Conservation (phyloP, 2,797 vertebrate species). For the Gobionotothen gibberifrons region DNA sequence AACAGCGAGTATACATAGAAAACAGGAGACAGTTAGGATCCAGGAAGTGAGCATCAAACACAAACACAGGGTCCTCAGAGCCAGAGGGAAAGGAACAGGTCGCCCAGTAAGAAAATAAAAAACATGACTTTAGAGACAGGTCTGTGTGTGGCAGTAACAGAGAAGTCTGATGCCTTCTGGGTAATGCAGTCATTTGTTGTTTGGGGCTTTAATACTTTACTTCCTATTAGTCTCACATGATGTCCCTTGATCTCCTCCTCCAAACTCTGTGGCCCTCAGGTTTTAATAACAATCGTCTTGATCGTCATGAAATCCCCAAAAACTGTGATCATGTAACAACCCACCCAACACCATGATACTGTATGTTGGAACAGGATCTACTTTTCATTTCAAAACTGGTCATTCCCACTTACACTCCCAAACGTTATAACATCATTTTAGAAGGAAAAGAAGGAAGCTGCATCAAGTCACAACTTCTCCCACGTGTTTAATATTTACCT, state of each 20-base stretch:
- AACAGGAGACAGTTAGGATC: slow-evolving; percentile 37
- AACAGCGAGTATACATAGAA: slow-evolving; percentile 53
- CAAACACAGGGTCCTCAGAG: neutral
- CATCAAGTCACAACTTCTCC: neutral
- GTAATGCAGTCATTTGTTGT: neutral
- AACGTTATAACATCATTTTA: neutral
- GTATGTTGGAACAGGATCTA: neutral
- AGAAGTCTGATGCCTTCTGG: neutral
- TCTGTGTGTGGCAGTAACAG: neutral
- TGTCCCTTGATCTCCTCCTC: slow-evolving; percentile 1
- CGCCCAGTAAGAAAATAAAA: neutral
- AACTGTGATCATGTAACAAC: neutral
- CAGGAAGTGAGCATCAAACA: slow-evolving; percentile 25
- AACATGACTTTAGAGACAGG: slow-evolving; percentile 5
- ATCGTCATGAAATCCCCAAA: neutral
- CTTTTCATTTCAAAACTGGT: neutral
- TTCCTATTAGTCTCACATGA: neutral
- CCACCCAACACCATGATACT: neutral
- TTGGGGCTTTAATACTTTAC: neutral
- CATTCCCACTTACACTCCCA: neutral
- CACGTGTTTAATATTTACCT: neutral
- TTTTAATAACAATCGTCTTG: neutral
- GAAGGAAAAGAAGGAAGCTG: neutral
- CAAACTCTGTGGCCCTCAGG: neutral
- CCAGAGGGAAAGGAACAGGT: slow-evolving; percentile 4